These are phyloP conservation scores for Sprattus sprattus DNA, from an alignment of 2,113 vertebrate species.

Conservation along the genomic window DNA sequence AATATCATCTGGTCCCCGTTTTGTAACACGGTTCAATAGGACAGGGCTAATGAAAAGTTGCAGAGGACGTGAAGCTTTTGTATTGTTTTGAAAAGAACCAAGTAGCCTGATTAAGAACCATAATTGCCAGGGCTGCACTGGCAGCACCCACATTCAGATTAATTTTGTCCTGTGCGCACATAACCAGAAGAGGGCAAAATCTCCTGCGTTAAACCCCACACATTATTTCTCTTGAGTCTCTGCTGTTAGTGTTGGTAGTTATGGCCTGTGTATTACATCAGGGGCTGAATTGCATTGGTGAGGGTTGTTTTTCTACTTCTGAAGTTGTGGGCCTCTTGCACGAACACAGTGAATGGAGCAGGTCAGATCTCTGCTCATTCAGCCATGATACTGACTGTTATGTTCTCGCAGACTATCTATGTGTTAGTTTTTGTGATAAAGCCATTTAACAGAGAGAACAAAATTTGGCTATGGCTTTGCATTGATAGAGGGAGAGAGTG, in stretches of 20 bases:
- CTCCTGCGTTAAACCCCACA: background rate
- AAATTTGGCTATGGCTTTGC: conserved; percentile 29
- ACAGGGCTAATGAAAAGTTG: background rate
- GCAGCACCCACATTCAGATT: background rate
- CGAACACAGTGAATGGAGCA: background rate
- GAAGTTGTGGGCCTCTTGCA: background rate
- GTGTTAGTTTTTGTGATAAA: background rate
- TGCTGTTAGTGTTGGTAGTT: background rate
- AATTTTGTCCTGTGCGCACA: background rate
- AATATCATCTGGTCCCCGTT: background rate
- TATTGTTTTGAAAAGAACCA: background rate
- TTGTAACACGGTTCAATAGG: background rate
- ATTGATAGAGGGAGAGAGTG: background rate
- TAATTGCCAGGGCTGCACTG: background rate
- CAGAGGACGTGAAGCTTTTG: background rate
- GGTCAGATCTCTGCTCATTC: background rate
- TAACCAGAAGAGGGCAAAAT: background rate
- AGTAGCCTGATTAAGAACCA: background rate
- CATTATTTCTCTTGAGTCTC: background rate
- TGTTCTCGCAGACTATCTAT: background rate
- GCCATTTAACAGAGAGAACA: conserved; percentile 30
- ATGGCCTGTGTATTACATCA: background rate
- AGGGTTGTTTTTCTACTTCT: background rate
- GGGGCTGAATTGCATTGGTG: background rate
- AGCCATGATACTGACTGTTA: background rate